phyloP scores from a whole-genome alignment of 2,113 vertebrate genomes.

The Mungos mungo region DNA sequence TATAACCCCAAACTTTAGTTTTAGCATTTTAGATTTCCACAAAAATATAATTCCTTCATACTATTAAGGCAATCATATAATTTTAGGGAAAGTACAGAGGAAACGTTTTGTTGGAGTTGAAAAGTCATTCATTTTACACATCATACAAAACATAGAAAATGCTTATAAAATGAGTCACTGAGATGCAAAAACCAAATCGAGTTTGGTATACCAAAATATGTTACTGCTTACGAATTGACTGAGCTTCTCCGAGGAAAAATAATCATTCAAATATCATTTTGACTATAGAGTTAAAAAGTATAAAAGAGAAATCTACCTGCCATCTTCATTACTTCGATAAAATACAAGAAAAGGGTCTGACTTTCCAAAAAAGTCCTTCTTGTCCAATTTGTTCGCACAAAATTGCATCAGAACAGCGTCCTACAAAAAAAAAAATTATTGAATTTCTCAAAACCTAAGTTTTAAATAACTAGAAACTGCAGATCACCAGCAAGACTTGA shows the following conservation, averaged over 20 bases:
- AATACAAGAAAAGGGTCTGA: slow-evolving; percentile 98
- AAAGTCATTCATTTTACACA: slow-evolving; percentile 23
- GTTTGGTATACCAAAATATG: neutral
- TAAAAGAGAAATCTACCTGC: slow-evolving; percentile 87
- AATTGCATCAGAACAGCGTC: slow-evolving; percentile 98
- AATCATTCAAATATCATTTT: neutral
- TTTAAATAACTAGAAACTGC: slow-evolving; percentile 38
- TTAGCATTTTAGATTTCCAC: neutral
- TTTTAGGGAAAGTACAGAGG: neutral
- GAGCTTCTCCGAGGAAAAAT: neutral
- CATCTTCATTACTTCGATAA: slow-evolving; percentile 98
- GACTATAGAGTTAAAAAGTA: neutral
- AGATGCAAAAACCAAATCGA: slow-evolving; percentile 6
- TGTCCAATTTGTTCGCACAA: slow-evolving; percentile 98
- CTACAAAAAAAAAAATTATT: slow-evolving; percentile 79
- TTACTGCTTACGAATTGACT: slow-evolving; percentile 1
- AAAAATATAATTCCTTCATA: neutral
- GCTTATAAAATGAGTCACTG: neutral
- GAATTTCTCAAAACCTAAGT: slow-evolving; percentile 28
- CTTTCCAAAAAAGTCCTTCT: slow-evolving; percentile 99
- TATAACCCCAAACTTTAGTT: neutral
- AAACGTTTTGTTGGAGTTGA: neutral
- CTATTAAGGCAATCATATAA: neutral
- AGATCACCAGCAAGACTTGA: slow-evolving; percentile 27
- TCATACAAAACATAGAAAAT: neutral